These are phyloP conservation scores for Diadromus collaris DNA, from an alignment of 2,888 invertebrate genomes.

Conservation along the genomic window DNA sequence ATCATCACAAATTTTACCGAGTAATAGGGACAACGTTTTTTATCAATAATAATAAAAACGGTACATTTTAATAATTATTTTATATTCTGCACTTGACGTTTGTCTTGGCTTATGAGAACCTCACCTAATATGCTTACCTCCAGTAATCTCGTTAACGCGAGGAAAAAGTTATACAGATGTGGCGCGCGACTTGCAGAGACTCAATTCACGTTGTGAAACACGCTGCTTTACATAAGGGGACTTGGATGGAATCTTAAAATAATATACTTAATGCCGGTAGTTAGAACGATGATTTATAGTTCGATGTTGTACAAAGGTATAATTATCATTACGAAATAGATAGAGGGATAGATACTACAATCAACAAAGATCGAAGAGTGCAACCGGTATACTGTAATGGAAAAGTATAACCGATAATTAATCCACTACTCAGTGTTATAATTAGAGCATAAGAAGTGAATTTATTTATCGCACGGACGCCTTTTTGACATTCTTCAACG, in stretches of 20 bases:
- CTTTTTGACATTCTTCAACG: background rate
- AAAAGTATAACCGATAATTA: background rate
- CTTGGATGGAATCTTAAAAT: constrained; percentile 21
- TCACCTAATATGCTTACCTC: constrained; percentile 50
- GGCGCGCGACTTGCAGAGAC: constrained; percentile 26
- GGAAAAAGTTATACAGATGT: constrained; percentile 22
- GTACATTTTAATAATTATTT: too few relatives aligned
- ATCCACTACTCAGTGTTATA: background rate
- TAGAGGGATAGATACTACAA: background rate
- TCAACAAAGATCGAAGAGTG: background rate
- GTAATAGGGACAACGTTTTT: background rate
- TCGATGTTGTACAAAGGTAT: constrained; percentile 13
- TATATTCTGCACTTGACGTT: constrained; percentile 47
- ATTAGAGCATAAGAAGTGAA: background rate
- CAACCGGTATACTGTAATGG: too few relatives aligned
- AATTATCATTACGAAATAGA: background rate
- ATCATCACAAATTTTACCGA: background rate
- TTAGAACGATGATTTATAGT: background rate
- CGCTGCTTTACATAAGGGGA: constrained; percentile 48
- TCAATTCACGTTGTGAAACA: constrained; percentile 54
- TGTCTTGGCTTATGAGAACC: constrained; percentile 41
- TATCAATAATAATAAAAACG: background rate
- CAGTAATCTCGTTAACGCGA: constrained; percentile 53
- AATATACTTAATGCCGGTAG: constrained; percentile 17
- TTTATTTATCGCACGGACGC: background rate